These are phyloP conservation scores for Protobothrops mucrosquamatus DNA, from an alignment of 2,113 vertebrate species.

Conservation along the genomic window DNA sequence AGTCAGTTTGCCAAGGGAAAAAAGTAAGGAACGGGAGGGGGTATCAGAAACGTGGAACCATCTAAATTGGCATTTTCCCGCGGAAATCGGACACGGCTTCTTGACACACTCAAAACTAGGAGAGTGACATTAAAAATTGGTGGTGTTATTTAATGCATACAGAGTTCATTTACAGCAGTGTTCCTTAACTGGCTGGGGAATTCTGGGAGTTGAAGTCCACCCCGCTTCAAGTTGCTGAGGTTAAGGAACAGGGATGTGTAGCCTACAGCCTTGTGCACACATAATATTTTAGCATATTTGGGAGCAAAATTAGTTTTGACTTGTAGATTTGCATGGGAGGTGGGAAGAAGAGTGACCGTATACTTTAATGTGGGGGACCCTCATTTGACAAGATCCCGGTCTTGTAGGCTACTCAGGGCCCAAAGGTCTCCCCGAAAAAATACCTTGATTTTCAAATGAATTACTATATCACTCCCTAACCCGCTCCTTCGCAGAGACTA, in stretches of 20 bases:
- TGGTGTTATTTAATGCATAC: neutral
- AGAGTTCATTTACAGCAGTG: neutral
- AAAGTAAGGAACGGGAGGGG: neutral
- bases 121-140: neutral
- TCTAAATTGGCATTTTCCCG: neutral
- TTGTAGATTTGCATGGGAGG: neutral
- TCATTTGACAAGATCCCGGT: neutral
- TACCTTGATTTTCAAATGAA: neutral
- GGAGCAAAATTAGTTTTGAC: conserved; percentile 34
- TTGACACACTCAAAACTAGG: neutral
- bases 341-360: neutral
- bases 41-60: neutral
- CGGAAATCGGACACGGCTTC: neutral
- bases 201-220: neutral
- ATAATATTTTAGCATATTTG: neutral
- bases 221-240: neutral
- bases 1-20: neutral
- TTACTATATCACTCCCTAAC: neutral
- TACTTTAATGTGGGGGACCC: neutral
- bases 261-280: neutral
- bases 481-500: neutral
- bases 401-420: neutral
- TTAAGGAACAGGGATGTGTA: neutral
- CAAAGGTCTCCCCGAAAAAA: neutral
- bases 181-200: neutral